A percentile compares a stretch with the other conserved stretches of the same genome.
Evolutionary conservation across 2,888 invertebrate genomes (phyloP).

Genomic region (Hypomecis atomaria): DNA sequence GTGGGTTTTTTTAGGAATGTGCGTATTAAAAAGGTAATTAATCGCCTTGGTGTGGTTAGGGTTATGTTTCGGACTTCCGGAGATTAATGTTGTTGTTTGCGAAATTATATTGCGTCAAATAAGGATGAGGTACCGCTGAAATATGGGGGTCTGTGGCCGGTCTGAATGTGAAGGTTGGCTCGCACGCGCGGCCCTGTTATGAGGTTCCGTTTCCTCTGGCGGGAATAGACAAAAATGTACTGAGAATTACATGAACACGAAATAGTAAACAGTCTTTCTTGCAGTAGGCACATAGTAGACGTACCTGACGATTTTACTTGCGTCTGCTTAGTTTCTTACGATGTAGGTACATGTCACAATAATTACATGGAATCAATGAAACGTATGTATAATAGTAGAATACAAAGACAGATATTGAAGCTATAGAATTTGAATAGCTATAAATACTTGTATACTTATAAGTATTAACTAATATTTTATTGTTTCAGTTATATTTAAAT

Average conservation of each 20-base stretch:
- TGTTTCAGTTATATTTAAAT: too few species aligned
- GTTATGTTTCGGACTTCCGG: conserved; percentile 40
- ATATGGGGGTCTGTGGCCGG: conserved; percentile 31
- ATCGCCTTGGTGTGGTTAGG: conserved; percentile 47
- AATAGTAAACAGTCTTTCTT: background rate
- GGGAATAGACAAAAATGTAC: conserved; percentile 1
- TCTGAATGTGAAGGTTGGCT: conserved; percentile 22
- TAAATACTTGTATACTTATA: too few species aligned
- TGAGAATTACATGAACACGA: background rate
- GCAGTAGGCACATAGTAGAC: too few species aligned
- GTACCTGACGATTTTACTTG: too few species aligned
- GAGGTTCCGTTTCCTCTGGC: conserved; percentile 18
- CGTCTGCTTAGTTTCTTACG: too few species aligned
- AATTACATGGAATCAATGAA: too few species aligned
- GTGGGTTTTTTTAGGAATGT: conserved; percentile 55
- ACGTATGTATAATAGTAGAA: too few species aligned
- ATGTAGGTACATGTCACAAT: too few species aligned
- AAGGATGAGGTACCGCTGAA: conserved; percentile 37
- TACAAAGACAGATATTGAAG: too few species aligned
- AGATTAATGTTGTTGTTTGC: conserved; percentile 47
- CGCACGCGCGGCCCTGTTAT: conserved; percentile 10
- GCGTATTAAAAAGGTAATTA: conserved; percentile 62
- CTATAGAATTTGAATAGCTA: too few species aligned
- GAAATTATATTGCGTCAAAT: conserved; percentile 45
- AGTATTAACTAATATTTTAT: too few species aligned